Evolutionary conservation across 1,140 invertebrate genomes (phyloP).

Genomic region (Mamestra configurata): DNA sequence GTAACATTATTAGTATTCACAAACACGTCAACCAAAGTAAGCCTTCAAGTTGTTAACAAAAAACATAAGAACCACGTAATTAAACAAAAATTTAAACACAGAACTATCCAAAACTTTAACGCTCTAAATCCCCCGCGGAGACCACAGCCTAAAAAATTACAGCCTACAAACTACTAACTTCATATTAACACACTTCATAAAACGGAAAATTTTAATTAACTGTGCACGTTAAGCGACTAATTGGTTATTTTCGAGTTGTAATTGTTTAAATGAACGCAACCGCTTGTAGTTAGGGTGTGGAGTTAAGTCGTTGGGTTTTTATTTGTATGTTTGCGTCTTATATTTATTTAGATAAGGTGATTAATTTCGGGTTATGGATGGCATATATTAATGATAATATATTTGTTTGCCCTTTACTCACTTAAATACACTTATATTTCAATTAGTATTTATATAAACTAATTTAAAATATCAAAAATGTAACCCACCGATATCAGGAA

Average conservation of each 20-base stretch:
- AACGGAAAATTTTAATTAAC: conserved; percentile 45
- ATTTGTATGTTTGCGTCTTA: background rate
- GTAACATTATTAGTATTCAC: no score
- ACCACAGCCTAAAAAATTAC: conserved; percentile 22
- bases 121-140: background rate
- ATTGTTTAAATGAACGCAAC: conserved; percentile 27
- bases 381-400: no score
- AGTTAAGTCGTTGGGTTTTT: background rate
- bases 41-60: no score
- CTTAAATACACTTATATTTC: no score
- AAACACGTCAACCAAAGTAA: no score
- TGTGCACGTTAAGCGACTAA: conserved; percentile 21
- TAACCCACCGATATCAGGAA: no score
- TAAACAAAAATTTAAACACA: background rate
- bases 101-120: background rate
- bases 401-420: no score
- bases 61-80: background rate
- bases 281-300: background rate
- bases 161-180: conserved; percentile 20
- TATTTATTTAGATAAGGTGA: background rate
- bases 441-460: no score
- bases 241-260: conserved; percentile 40
- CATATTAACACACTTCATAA: conserved; percentile 40
- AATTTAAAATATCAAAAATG: no score
- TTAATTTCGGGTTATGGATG: background rate